Conservation (phyloP, 2,797 vertebrate genomes). For the Capromys pilorides region DNA sequence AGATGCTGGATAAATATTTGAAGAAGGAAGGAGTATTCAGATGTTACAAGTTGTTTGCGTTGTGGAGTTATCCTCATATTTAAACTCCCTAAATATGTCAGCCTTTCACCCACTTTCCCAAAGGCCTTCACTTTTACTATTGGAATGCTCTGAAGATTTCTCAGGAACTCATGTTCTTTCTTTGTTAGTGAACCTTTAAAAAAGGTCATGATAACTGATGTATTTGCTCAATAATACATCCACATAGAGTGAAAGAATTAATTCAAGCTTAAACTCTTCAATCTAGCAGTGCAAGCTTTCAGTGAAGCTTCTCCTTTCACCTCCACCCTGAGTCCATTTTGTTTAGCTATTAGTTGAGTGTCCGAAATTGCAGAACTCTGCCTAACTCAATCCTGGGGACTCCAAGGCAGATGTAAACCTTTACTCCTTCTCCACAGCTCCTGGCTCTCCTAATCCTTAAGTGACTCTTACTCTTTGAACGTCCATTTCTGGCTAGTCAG, state of each 20-base stretch:
- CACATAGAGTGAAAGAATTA: neutral
- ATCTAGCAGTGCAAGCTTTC: neutral
- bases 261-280: neutral
- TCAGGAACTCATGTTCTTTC: neutral
- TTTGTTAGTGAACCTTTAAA: neutral
- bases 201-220: neutral
- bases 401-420: neutral
- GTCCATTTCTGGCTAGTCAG: neutral
- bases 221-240: neutral
- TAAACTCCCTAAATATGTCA: neutral
- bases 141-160: neutral
- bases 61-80: neutral
- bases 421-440: neutral
- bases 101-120: neutral
- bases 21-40: neutral
- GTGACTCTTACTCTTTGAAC: neutral
- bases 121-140: neutral
- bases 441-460: neutral
- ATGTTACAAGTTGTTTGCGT: neutral
- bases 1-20: conserved; percentile 2
- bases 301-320: neutral
- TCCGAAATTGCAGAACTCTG: neutral
- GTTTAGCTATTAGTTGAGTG: neutral
- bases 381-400: neutral
- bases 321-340: neutral